These are phyloP conservation scores for Stegodyphus mimosarum DNA, from an alignment of 1,140 invertebrate species.

Conservation along the genomic window DNA sequence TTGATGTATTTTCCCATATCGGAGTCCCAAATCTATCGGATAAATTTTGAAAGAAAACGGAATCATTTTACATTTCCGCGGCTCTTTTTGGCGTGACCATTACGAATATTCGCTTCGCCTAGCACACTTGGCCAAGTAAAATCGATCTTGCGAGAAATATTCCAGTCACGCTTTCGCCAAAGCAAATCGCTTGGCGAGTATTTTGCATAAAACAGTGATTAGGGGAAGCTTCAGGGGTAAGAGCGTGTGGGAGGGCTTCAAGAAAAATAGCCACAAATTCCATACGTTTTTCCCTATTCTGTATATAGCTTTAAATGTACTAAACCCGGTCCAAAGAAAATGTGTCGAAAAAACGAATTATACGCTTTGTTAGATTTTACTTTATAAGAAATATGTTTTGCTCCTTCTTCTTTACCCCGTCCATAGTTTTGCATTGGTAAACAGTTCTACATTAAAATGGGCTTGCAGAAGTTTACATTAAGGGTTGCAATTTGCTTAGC, in stretches of 20 bases:
- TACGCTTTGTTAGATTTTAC: constrained; percentile 39
- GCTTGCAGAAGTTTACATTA: constrained; percentile 20
- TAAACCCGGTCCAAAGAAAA: constrained; percentile 27
- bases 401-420: neutral
- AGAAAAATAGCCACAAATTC: constrained; percentile 47
- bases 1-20: no score
- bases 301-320: constrained; percentile 42
- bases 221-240: constrained; percentile 19
- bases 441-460: constrained; percentile 34
- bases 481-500: neutral
- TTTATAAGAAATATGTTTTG: constrained; percentile 24
- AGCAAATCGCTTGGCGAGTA: constrained; percentile 55
- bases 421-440: constrained; percentile 26
- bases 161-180: constrained; percentile 51
- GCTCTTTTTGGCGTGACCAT: constrained; percentile 1
- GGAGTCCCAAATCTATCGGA: no score
- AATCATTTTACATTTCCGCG: no score
- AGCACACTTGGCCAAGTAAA: constrained; percentile 29
- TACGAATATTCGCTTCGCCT: constrained; percentile 30
- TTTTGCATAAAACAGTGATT: constrained; percentile 60
- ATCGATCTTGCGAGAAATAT: constrained; percentile 57
- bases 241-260: neutral
- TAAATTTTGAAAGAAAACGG: no score
- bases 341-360: constrained; percentile 29
- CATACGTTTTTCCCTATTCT: constrained; percentile 36